phyloP scores from a whole-genome alignment of 1,140 invertebrate genomes.

The Procambarus clarkii region DNA sequence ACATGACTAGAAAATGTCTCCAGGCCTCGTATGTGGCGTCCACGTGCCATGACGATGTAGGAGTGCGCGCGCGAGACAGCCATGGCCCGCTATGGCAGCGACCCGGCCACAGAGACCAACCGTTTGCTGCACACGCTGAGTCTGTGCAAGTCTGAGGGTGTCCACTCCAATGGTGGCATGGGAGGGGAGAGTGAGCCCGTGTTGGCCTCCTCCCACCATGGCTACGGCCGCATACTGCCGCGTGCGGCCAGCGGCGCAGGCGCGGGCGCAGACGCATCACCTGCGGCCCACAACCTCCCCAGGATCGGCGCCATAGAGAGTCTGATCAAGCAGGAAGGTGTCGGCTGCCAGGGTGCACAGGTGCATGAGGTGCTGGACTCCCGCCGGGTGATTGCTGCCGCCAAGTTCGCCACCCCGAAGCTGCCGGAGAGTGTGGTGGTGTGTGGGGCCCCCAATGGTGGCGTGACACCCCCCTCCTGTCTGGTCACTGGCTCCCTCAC shows the following conservation, averaged over 20 bases:
- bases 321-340: constrained; percentile 76
- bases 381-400: constrained; percentile 82
- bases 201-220: neutral
- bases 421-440: constrained; percentile 78
- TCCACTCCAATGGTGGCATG: constrained; percentile 47
- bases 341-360: constrained; percentile 67
- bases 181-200: neutral
- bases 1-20: neutral
- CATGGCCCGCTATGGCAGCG: constrained; percentile 63
- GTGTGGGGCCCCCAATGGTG: constrained; percentile 61
- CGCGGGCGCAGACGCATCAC: constrained; percentile 32
- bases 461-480: neutral
- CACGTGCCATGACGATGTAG: constrained; percentile 21
- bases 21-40: neutral
- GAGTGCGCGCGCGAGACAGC: constrained; percentile 22
- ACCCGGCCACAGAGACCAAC: constrained; percentile 48
- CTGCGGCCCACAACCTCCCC: constrained; percentile 69
- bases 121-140: constrained; percentile 53
- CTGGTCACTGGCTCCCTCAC: constrained; percentile 23
- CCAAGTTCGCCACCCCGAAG: constrained; percentile 86
- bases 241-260: constrained; percentile 39
- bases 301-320: constrained; percentile 79
- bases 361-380: constrained; percentile 83
- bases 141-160: constrained; percentile 37
- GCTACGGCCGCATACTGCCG: constrained; percentile 59